Conservation (phyloP, 2,797 vertebrate species). For the Malacoctenus gilli region DNA sequence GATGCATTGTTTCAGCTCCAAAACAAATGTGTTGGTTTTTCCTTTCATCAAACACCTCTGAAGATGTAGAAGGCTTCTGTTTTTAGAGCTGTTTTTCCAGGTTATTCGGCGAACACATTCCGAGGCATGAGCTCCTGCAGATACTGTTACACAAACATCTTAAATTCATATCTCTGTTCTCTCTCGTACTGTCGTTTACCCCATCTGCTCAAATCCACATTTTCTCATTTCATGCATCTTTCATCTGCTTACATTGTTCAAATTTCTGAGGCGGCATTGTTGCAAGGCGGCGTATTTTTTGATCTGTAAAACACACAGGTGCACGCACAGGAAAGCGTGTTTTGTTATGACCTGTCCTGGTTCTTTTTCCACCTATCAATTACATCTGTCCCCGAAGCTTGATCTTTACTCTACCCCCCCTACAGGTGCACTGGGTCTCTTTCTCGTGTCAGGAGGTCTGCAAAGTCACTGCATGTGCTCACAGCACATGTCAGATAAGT, state of each 20-base stretch:
- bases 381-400: constrained; percentile 24
- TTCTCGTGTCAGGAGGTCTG: constrained; percentile 25
- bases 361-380: too few relatives aligned
- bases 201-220: constrained; percentile 14
- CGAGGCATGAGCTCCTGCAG: constrained; percentile 20
- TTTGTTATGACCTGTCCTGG: too few relatives aligned
- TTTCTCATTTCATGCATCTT: constrained; percentile 54
- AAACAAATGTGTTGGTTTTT: too few relatives aligned
- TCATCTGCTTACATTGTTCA: constrained; percentile 28
- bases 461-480: constrained; percentile 32
- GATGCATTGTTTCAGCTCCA: too few relatives aligned
- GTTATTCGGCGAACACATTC: constrained; percentile 28
- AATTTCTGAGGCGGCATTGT: constrained; percentile 36
- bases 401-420: constrained; percentile 39
- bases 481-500: constrained; percentile 26
- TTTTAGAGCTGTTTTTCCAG: too few relatives aligned
- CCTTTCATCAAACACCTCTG: too few relatives aligned
- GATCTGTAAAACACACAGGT: constrained; percentile 40
- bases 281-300: constrained; percentile 29
- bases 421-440: constrained; percentile 31
- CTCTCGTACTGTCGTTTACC: constrained; percentile 4
- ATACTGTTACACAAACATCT: constrained; percentile 28
- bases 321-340: constrained; percentile 1
- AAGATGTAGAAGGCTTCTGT: background rate
- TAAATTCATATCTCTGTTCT: constrained; percentile 23